Evolutionary conservation across 2,888 invertebrate genomes (phyloP).

Genomic region (Coecobrya sp.): DNA sequence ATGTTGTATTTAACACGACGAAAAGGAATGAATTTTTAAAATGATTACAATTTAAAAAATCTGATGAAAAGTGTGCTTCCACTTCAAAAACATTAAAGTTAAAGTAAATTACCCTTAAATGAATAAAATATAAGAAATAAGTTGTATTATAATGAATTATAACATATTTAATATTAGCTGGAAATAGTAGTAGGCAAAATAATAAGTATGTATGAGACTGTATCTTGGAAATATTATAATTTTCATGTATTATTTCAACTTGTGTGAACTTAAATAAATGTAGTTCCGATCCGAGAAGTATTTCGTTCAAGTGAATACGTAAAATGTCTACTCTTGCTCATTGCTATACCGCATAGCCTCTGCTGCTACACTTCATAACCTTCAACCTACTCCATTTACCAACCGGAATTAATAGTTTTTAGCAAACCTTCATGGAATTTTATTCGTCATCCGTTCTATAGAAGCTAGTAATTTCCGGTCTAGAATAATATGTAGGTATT

Average conservation of each 20-base stretch:
- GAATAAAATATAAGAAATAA: background rate
- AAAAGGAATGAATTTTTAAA: background rate
- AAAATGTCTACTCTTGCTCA: too few relatives aligned
- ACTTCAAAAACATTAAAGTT: background rate
- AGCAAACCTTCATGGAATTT: too few relatives aligned
- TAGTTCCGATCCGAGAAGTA: background rate
- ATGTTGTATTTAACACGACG: background rate
- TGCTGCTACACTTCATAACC: too few relatives aligned
- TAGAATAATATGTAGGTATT: too few relatives aligned
- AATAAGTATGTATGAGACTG: slow-evolving; percentile 5
- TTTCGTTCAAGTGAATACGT: too few relatives aligned
- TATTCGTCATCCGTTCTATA: too few relatives aligned
- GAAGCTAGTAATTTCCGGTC: too few relatives aligned
- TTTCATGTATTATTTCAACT: slow-evolving; percentile 17
- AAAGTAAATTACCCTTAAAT: background rate
- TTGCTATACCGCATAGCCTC: too few relatives aligned
- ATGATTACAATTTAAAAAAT: background rate
- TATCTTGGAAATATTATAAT: slow-evolving; percentile 1
- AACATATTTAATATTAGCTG: background rate
- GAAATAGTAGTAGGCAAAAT: background rate
- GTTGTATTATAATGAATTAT: background rate
- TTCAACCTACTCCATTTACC: too few relatives aligned
- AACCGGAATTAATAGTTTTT: too few relatives aligned
- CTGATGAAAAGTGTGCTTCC: background rate
- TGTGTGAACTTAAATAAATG: background rate